These are phyloP conservation scores for Heteractis magnifica DNA, from an alignment of 92 coral and sea anemone genomes.

Conservation along the genomic window DNA sequence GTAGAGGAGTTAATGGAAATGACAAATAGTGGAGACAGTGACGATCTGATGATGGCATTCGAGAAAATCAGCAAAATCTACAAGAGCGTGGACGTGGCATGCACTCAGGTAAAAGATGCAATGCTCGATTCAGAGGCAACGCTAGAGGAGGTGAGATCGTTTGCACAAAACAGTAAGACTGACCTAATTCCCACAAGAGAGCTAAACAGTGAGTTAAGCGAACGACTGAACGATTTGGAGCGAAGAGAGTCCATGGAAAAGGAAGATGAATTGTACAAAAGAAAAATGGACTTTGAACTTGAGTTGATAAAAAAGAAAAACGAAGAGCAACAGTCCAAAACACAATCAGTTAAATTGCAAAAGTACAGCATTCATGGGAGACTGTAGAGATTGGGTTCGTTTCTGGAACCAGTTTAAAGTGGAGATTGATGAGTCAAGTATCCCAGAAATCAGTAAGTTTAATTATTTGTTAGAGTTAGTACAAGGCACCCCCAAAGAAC, in stretches of 20 bases:
- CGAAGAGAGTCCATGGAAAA: background rate
- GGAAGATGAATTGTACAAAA: slow-evolving; percentile 35
- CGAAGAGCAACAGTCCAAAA: background rate
- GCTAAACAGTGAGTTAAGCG: slow-evolving; percentile 21
- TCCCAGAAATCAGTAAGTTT: slow-evolving; percentile 41
- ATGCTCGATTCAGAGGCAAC: background rate
- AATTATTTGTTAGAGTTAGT: slow-evolving; percentile 44
- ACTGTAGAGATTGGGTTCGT: slow-evolving; percentile 44
- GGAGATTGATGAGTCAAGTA: slow-evolving; percentile 26
- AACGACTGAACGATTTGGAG: slow-evolving; percentile 19
- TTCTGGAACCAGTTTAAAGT: slow-evolving; percentile 52
- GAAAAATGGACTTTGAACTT: slow-evolving; percentile 35
- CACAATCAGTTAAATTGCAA: slow-evolving; percentile 46
- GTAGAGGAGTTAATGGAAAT: slow-evolving; percentile 35
- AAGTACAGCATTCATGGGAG: slow-evolving; percentile 50
- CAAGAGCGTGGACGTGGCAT: slow-evolving; percentile 31
- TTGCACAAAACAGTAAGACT: background rate
- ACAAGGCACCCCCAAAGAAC: slow-evolving; percentile 18
- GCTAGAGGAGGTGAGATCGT: background rate
- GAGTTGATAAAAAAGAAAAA: slow-evolving; percentile 14
- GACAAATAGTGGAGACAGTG: slow-evolving; percentile 7
- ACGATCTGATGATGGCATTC: slow-evolving; percentile 30
- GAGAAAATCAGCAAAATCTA: slow-evolving; percentile 18
- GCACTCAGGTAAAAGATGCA: slow-evolving; percentile 5
- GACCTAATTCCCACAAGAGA: slow-evolving; percentile 6